Evolutionary conservation across 2,888 invertebrate species (phyloP), one percentile per base, ranked within the genome.

Genomic region (Tiliacea citrago): DNA sequence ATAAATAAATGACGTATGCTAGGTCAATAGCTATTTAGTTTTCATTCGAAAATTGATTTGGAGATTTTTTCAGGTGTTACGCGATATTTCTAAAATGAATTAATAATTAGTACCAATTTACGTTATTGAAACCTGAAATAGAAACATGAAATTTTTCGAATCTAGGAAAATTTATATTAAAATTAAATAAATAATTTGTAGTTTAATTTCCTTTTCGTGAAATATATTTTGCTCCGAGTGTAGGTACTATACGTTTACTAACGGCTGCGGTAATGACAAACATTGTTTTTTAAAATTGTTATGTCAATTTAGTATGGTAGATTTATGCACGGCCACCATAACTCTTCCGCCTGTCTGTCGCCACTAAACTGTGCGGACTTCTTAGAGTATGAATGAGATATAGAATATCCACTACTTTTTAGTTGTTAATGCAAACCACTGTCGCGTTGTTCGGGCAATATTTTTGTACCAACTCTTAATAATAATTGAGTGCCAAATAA

Each of bases 331-430:
- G 61, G 71, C 70, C 65, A 76, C 68, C 53, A 80, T 78, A 79
- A 77, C 57, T 86, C 82, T 73, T 79, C 76, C 79, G 78, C 55
- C 82, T 78, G 61, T 53, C 69, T 77, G 82, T 74, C 82, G 85
- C 75, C 76, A 75, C 77, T 79, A 66, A 74, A 77, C 82, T 79
- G 83, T 84, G 29, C 21, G 45, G 21, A 35, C 13, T 24, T 29
- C 21, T 51, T 47, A 24, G 84, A 63, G 81, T 83, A 81, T 68
- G 51, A 74, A 81, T 60, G 13, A 60, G 24, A 21, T 42, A 18
- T 70, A 79, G 80, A 66, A 13, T 53, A n/a, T 10, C 9, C 7
- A n/a, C 16, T 16, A 5, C 5, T 29, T 8, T 10, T 24, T 47
- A 24, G 5, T 62, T 9, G 0, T 6, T 5, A 16, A n/a, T 9